Evolutionary conservation across 2,888 invertebrate species (phyloP).

Genomic region (Allygus modestus): DNA sequence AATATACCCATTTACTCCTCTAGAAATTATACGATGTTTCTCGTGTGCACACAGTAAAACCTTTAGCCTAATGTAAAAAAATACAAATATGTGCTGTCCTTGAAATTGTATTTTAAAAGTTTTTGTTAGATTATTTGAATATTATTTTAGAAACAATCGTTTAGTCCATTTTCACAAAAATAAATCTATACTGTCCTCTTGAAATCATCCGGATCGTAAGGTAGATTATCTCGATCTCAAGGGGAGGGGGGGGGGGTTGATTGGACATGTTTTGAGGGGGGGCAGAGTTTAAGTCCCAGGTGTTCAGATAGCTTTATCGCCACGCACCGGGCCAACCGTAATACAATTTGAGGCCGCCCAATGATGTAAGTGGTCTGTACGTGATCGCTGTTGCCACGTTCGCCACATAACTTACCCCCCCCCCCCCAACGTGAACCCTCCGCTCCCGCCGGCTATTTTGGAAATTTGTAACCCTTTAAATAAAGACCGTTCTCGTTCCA

Average conservation of each 20-base stretch:
- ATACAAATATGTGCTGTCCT: too few relatives aligned
- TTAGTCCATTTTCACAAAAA: too few relatives aligned
- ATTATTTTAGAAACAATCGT: too few relatives aligned
- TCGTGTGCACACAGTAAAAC: too few relatives aligned
- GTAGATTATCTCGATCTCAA: too few relatives aligned
- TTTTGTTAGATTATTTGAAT: too few relatives aligned
- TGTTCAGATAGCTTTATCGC: conserved; percentile 22
- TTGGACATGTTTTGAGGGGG: not conserved
- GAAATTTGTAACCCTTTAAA: conserved; percentile 51
- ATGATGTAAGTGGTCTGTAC: conserved; percentile 25
- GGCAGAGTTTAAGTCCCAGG: not conserved
- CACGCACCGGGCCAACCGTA: conserved; percentile 9
- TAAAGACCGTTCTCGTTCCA: conserved; percentile 25
- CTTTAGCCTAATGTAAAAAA: too few relatives aligned
- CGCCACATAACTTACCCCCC: not conserved
- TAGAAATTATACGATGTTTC: too few relatives aligned
- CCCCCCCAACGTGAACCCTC: not conserved
- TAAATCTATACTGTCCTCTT: too few relatives aligned
- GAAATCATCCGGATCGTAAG: too few relatives aligned
- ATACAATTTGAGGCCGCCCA: conserved; percentile 27
- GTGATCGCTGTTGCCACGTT: conserved; percentile 8
- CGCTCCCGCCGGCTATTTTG: conserved; percentile 19
- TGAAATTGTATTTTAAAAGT: too few relatives aligned
- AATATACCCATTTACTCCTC: too few relatives aligned
- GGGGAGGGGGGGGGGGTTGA: not conserved